Evolutionary conservation across 2,113 vertebrate species (phyloP).

Genomic region (Podilymbus podiceps): DNA sequence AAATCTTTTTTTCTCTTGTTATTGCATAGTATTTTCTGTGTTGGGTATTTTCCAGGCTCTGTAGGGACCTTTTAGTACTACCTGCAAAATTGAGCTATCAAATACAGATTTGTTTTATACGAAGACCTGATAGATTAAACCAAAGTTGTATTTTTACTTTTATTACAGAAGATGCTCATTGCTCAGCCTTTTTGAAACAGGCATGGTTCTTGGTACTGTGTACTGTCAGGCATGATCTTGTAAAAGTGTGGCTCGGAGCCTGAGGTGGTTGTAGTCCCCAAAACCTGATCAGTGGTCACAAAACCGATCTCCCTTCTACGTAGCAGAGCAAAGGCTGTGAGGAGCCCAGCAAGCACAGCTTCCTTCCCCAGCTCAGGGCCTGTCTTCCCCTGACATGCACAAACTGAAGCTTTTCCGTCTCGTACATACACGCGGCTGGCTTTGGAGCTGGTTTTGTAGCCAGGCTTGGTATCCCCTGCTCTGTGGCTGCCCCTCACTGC

Average conservation of each 20-base stretch:
- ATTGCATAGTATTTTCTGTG: background rate
- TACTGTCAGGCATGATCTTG: background rate
- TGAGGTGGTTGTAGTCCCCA: background rate
- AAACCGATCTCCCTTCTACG: background rate
- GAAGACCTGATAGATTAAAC: background rate
- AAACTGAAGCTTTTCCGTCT: background rate
- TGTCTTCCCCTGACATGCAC: background rate
- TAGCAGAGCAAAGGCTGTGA: background rate
- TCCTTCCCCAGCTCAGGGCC: background rate
- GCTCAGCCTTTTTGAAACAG: background rate
- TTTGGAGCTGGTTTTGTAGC: background rate
- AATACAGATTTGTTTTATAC: background rate
- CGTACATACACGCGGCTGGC: accelerated
- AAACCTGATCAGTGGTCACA: background rate
- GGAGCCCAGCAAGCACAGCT: background rate
- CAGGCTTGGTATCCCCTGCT: background rate
- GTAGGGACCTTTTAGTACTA: background rate
- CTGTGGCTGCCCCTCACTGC: background rate
- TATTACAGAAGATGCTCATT: background rate
- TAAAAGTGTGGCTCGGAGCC: background rate
- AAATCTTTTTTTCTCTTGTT: background rate
- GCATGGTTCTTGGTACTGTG: background rate
- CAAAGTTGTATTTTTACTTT: background rate
- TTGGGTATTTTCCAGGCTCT: background rate
- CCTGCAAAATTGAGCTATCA: background rate